A percentile compares a stretch with the other conserved stretches of the same genome.
phyloP scores from a whole-genome alignment of 2,888 invertebrate genomes.

The Griposia aprilina region DNA sequence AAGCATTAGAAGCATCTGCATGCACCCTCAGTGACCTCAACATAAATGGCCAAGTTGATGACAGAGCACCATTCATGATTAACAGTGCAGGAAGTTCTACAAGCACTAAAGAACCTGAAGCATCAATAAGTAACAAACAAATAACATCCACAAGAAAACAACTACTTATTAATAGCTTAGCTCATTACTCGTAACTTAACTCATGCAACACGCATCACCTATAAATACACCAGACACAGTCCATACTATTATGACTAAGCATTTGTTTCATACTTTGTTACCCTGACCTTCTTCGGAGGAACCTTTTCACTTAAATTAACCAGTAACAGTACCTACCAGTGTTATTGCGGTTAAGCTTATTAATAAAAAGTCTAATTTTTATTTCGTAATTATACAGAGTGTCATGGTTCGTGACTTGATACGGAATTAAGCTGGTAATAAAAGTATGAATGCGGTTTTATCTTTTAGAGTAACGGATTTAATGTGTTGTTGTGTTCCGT shows the following conservation, averaged over 20 bases:
- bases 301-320: conserved; percentile 51
- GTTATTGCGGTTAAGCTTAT: conserved; percentile 47
- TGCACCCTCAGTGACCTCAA: neutral
- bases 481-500: neutral
- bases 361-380: conserved; percentile 59
- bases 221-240: conserved; percentile 39
- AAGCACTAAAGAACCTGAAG: neutral
- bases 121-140: conserved; percentile 6
- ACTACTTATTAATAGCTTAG: conserved; percentile 21
- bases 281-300: conserved; percentile 52
- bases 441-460: conserved; percentile 27
- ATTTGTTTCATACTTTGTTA: conserved; percentile 39
- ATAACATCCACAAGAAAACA: conserved; percentile 9
- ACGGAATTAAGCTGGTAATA: conserved; percentile 34
- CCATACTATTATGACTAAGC: conserved; percentile 29
- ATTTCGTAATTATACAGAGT: conserved; percentile 43
- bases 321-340: conserved; percentile 55
- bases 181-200: conserved; percentile 10
- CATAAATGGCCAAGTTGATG: neutral
- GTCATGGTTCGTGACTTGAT: conserved; percentile 54
- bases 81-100: neutral
- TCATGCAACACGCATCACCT: conserved; percentile 31
- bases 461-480: conserved; percentile 1
- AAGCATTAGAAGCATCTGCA: neutral
- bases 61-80: neutral